These are phyloP conservation scores for Urocitellus parryii DNA, from an alignment of 2,113 vertebrate species.

Conservation along the genomic window DNA sequence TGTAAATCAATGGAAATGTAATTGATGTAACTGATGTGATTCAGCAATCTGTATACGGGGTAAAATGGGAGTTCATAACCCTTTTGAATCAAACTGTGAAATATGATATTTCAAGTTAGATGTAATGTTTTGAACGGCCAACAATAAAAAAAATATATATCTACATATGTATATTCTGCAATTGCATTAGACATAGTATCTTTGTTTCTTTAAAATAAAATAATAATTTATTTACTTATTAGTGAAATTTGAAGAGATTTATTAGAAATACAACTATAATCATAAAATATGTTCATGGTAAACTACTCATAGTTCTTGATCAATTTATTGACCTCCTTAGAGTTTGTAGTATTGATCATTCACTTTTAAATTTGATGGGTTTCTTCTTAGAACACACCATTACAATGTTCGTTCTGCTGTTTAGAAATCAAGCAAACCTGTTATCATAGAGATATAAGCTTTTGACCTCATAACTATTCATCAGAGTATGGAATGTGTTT, in stretches of 20 bases:
- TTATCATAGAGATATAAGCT: background rate
- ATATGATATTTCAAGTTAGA: too few species aligned
- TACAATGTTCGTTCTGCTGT: background rate
- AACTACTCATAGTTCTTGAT: background rate
- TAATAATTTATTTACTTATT: background rate
- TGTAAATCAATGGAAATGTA: too few species aligned
- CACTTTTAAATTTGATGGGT: background rate
- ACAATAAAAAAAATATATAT: too few species aligned
- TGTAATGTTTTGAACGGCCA: too few species aligned
- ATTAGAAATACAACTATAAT: background rate
- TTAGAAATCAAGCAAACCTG: background rate
- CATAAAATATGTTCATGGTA: background rate
- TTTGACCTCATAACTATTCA: background rate
- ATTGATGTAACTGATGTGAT: too few species aligned
- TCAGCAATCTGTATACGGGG: too few species aligned
- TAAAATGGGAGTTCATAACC: too few species aligned
- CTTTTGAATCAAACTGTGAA: too few species aligned
- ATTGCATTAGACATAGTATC: background rate
- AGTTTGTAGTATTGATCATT: background rate
- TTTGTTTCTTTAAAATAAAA: background rate
- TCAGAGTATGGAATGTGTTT: background rate
- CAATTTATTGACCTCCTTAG: background rate
- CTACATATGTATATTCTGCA: background rate
- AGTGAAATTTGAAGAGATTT: background rate
- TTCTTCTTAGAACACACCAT: background rate